Evolutionary conservation across 2,797 vertebrate species (phyloP), one percentile per base, ranked within the genome.

Genomic region (Chloroceryle amazona): DNA sequence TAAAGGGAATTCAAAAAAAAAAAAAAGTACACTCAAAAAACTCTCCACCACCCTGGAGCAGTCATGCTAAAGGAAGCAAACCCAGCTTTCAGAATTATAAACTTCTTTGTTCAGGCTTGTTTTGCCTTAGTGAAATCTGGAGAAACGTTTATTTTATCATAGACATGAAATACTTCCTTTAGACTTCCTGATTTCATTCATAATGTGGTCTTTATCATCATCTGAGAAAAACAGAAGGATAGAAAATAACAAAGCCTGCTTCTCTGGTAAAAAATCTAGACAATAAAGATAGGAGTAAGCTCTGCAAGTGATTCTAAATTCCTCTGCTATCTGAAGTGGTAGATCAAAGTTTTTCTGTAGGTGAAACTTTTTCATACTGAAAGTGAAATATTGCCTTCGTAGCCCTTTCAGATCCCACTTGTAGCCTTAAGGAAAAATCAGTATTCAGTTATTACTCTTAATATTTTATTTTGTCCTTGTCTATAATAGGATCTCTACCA

Each of bases 351-450:
- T 76, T 95, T 92, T 93, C 35, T 13, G 3, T 52, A 71, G 58
- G 70, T 94, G n/a, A 90, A 94, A 75, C 6, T 51, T 93, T 91
- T 92, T 75, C 25, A 18, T 90, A 75, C 6, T 60, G 57, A 68
- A 89, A 88, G 12, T 70, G 78, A 97, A 97, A 74, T 93, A 88
- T 25, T 86, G 51, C 25, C 16, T 89, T 94, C 94, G 75, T 60
- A 92, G 57, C 25, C 49, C 21, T 22, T 91, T 95, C 80, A 87
- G 23, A 89, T 62, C 39, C 55, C 82, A 92, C n/a, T 44, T 78
- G 33, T 81, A 90, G 25, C 62, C 49, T 67, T 93, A 42, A 91
- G 83, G 60, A 95, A 93, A 97, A 94, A 41, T 72, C 33, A 47
- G 14, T 86, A 54, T 90, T 93, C 55, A 93, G 42, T 61, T 79